These are phyloP conservation scores for Hipparchia sbordonii DNA, from an alignment of 2,888 invertebrate species.

Conservation along the genomic window DNA sequence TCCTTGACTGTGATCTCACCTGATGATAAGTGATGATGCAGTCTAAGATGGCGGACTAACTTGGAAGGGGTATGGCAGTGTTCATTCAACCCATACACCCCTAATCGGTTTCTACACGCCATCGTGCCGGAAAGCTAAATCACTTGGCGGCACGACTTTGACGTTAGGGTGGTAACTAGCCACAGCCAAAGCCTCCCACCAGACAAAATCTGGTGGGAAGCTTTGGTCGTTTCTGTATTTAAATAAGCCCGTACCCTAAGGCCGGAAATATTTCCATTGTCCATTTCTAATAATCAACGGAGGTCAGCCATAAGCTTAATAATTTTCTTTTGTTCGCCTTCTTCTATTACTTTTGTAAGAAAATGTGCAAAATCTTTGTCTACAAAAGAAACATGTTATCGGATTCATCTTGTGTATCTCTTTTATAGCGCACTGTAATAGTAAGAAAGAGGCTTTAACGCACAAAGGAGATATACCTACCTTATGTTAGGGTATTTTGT, in stretches of 20 bases:
- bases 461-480: background rate
- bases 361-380: conserved; percentile 23
- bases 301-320: conserved; percentile 27
- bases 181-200: too few species aligned
- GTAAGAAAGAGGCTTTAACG: conserved; percentile 9
- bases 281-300: conserved; percentile 23
- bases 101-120: too few species aligned
- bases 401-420: conserved; percentile 8
- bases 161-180: too few species aligned
- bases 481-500: background rate
- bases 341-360: conserved; percentile 24
- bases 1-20: too few species aligned
- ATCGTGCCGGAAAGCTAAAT: too few species aligned
- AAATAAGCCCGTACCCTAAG: background rate
- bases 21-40: too few species aligned
- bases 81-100: too few species aligned
- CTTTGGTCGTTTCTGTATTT: background rate
- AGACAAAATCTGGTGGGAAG: too few species aligned
- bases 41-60: too few species aligned
- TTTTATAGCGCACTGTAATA: conserved; percentile 8
- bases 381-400: conserved; percentile 20
- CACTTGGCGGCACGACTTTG: too few species aligned
- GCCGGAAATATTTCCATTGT: conserved; percentile 20
- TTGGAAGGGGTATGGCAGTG: too few species aligned
- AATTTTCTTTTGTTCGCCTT: conserved; percentile 28